A percentile compares a stretch with the other conserved stretches of the same genome.
Conservation (phyloP, 2,888 invertebrate genomes). For the Drosophila seclusa region DNA sequence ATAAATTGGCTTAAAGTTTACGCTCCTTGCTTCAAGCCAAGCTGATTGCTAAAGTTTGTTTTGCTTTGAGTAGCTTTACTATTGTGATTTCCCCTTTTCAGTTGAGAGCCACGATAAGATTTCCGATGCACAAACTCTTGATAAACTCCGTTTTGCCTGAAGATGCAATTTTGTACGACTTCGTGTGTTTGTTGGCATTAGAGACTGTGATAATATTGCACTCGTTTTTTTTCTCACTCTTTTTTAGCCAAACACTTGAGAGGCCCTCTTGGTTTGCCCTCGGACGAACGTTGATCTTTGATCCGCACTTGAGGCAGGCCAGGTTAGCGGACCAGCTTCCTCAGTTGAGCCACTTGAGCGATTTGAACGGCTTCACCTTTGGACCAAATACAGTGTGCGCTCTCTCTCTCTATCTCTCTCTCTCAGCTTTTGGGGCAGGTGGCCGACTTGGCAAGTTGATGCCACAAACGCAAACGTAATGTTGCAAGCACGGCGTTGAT, state of each 20-base stretch:
- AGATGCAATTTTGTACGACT: slow-evolving; percentile 23
- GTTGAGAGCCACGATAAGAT: neutral
- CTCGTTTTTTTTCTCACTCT: neutral
- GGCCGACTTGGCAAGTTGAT: slow-evolving; percentile 45
- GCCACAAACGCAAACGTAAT: slow-evolving; percentile 50
- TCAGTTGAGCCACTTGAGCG: slow-evolving; percentile 66
- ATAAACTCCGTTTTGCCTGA: slow-evolving; percentile 7
- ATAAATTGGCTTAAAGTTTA: slow-evolving; percentile 11
- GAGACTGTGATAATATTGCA: slow-evolving; percentile 36
- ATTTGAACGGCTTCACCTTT: slow-evolving; percentile 49
- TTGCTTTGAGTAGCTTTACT: slow-evolving; percentile 13
- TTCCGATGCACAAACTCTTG: slow-evolving; percentile 4
- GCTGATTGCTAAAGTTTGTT: neutral
- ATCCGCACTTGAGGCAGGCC: slow-evolving; percentile 65
- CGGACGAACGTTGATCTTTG: slow-evolving; percentile 75
- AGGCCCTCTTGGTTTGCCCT: slow-evolving; percentile 34
- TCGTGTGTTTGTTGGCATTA: slow-evolving; percentile 43
- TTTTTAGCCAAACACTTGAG: slow-evolving; percentile 30
- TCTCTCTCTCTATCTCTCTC: neutral
- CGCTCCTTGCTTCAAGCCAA: neutral
- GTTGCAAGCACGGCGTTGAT: slow-evolving; percentile 64
- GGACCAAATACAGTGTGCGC: slow-evolving; percentile 31
- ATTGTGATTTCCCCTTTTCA: slow-evolving; percentile 3
- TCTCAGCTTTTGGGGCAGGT: slow-evolving; percentile 57
- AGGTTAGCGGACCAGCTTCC: slow-evolving; percentile 60